Evolutionary conservation across 1,140 invertebrate species (phyloP), one percentile per base, ranked within the genome.

Genomic region (Pseudomyrmex flavicornis): DNA sequence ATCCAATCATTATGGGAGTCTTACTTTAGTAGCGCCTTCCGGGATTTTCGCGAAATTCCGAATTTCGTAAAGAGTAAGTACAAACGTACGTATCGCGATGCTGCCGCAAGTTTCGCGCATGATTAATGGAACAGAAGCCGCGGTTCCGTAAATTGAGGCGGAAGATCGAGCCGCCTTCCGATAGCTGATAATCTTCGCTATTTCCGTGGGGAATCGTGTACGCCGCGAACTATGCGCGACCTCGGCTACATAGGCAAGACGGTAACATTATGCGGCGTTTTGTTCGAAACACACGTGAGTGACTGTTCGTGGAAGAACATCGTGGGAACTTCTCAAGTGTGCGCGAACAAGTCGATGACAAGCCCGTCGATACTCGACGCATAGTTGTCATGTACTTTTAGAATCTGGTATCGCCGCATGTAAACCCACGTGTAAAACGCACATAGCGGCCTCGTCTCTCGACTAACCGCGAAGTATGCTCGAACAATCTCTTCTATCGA

Each of bases 281-380:
- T 65, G 74, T 76, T 52, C 7, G 46, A 17, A 44, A 56, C 63
- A 26, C 26, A 26, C 26, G 26, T 26, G 35, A 35, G 35, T 35
- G 35, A 35, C 35, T 35, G 35, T 7, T 35, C 35, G 26, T 69
- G 26, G 46, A 65, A 35, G 63, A 69, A 69, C 52, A 56, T 69
- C 52, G 75, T 79, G 75, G 35, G 63, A 79, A 79, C 17, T 26
- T 56, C 75, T 79, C 63, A 69, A 79, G 75, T 79, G 75, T 17
- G 9, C 17, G 13, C 8, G 7, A 79, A 79, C 35, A 35, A 35
- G 75, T 56, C 63, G 63, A 79, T 35, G 52, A 54, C 58, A 69
- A 65, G 50, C 15, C 56, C 17, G 17, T 69, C 75, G 75, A 79
- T 79, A 69, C 35, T 17, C 17, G 63, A 10, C 35, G 75, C 61